Evolutionary conservation across 2,113 vertebrate species (phyloP).

Genomic region (Podilymbus podiceps): DNA sequence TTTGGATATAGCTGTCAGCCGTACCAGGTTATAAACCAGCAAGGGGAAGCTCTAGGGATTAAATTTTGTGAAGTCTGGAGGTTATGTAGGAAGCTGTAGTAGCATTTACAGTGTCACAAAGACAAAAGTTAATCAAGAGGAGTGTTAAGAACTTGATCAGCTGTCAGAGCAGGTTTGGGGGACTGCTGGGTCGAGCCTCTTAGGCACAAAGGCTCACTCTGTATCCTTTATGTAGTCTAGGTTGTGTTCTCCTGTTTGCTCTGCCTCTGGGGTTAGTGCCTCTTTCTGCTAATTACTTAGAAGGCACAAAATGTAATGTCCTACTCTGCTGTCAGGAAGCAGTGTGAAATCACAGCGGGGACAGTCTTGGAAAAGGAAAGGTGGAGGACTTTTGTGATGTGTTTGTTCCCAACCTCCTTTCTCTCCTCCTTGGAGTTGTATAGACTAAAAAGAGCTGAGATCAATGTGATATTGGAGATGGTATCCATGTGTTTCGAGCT

Average conservation of each 20-base stretch:
- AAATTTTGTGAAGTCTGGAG: background rate
- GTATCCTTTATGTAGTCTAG: background rate
- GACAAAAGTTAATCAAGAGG: background rate
- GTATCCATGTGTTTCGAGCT: accelerated
- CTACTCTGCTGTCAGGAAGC: background rate
- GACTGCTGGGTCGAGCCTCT: background rate
- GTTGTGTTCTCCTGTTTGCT: background rate
- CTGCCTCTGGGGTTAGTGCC: background rate
- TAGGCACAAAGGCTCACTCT: background rate
- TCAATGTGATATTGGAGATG: background rate
- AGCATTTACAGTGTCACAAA: background rate
- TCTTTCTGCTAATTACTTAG: background rate
- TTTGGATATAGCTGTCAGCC: background rate
- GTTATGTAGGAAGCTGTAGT: background rate
- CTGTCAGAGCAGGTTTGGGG: background rate
- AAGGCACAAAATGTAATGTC: background rate
- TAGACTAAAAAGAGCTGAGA: background rate
- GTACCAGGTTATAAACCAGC: background rate
- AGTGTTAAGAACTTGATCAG: background rate
- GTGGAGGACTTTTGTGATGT: background rate
- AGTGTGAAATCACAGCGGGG: background rate
- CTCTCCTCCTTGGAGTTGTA: background rate
- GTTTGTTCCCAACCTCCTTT: background rate
- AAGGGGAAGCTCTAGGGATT: background rate
- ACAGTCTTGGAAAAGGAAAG: background rate